phyloP scores from a whole-genome alignment of 1,140 invertebrate species.

The Papilio machaon region DNA sequence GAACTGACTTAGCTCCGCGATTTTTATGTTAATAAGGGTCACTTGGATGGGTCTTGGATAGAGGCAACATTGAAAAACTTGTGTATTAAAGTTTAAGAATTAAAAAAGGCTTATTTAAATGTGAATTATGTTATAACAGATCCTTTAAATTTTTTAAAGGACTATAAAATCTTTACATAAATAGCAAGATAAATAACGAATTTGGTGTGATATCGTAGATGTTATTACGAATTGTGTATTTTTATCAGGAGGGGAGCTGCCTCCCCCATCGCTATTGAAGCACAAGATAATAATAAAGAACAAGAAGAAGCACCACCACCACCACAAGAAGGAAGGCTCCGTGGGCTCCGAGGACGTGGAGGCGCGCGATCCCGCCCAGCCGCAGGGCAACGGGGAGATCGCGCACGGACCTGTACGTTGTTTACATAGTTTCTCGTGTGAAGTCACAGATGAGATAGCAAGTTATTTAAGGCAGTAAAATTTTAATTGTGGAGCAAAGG shows the following conservation, averaged over 20 bases:
- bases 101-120: too few relatives aligned
- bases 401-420: slow-evolving; percentile 57
- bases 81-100: too few relatives aligned
- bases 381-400: slow-evolving; percentile 64
- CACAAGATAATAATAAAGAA: slow-evolving; percentile 99
- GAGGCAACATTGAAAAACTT: too few relatives aligned
- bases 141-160: too few relatives aligned
- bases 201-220: too few relatives aligned
- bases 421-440: neutral
- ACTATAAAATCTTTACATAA: too few relatives aligned
- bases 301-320: slow-evolving; percentile 97
- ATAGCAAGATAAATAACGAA: too few relatives aligned
- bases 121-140: too few relatives aligned
- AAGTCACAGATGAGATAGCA: too few relatives aligned
- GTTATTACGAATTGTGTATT: neutral
- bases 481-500: too few relatives aligned
- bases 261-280: slow-evolving; percentile 92
- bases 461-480: too few relatives aligned
- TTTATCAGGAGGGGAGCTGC: slow-evolving; percentile 87
- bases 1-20: neutral
- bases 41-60: neutral
- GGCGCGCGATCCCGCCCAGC: slow-evolving; percentile 47
- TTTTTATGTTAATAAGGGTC: neutral
- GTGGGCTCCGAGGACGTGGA: slow-evolving; percentile 59
- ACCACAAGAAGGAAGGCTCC: slow-evolving; percentile 82